Base-by-base conservation (phyloP, 2,888 invertebrate genomes). In the Drosophila melanocephala region DNA sequence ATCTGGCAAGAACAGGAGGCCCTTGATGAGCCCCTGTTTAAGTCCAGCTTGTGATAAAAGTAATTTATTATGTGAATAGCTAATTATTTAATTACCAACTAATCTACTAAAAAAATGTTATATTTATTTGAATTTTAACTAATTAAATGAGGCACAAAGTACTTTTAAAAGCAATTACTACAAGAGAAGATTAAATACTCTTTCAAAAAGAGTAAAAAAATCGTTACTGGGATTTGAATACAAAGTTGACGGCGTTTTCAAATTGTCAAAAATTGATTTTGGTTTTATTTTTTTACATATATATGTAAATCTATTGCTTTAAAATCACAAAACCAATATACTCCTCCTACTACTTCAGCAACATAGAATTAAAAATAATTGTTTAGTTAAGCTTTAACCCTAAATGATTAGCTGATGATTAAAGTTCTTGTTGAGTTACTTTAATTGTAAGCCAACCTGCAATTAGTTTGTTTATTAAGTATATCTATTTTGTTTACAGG, bases 21-120 rank as follows among this genome's bases (percentile, higher is more conserved):
- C 5, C 69, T 79, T 16, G 89, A 89, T 35, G 70, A 84, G 33
- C 84, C 83, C 0, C 60, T 81, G 10, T 32, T 2, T 26, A 71
- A 39, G 42, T 12, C 26, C 7, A 28, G 3, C n/a, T 44, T 65
- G 57, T 65, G 58, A 77, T 60, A 58, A 10, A 44, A 30, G 28
- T 22, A 6, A 26, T 30, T 12, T 33, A 2, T 28, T 19, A 35
- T 22, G 22, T 35, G 33, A 22, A 33, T 33, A 35, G 26, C 12
- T 37, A 37, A 51, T 39, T 56, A 63, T 56, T 63, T 44, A 52
- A 58, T 39, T 51, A 51, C 4, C 12, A 51, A 42, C 47, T 55
- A 37, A 50, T 16, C 4, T 37, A n/a, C 2, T 32, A 52, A 16
- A n/a, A 9, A 1, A 1, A 9, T 22, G 3, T 0, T 22, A 1